Evolutionary conservation across 2,888 invertebrate species (phyloP).

Genomic region (Buathra laborator): DNA sequence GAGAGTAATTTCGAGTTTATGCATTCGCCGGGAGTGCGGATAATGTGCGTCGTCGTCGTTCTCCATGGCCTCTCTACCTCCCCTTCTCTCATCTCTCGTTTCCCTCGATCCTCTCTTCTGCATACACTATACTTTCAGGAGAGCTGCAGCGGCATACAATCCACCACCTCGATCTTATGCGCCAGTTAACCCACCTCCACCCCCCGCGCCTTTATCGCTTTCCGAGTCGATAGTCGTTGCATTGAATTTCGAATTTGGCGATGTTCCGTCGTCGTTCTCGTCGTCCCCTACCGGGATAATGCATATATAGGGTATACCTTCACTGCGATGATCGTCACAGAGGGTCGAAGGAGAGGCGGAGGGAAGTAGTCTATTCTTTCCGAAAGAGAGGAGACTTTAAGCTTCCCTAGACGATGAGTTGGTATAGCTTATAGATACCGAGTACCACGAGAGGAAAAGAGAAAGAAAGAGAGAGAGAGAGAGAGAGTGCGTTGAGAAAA

Average conservation of each 20-base stretch:
- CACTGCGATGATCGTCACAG: constrained; percentile 20
- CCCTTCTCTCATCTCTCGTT: constrained; percentile 25
- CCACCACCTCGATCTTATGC: constrained; percentile 60
- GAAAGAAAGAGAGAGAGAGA: neutral
- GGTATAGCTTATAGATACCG: neutral
- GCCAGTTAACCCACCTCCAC: constrained; percentile 56
- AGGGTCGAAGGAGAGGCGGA: neutral
- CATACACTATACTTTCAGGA: constrained; percentile 41
- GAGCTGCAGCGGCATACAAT: constrained; percentile 2
- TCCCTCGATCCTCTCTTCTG: constrained; percentile 25
- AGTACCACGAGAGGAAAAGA: neutral
- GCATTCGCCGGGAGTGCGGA: constrained; percentile 67
- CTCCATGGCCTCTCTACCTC: constrained; percentile 40
- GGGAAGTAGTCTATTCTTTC: neutral
- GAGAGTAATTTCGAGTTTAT: constrained; percentile 69
- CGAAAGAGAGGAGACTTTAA: constrained; percentile 16
- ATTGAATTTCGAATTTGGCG: constrained; percentile 66
- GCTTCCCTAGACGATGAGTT: constrained; percentile 23
- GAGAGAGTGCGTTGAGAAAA: neutral
- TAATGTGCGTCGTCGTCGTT: constrained; percentile 68
- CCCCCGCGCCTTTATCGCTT: constrained; percentile 68
- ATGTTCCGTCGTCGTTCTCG: constrained; percentile 28
- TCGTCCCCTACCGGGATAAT: neutral
- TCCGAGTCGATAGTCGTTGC: constrained; percentile 66
- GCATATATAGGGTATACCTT: constrained; percentile 3